These are phyloP conservation scores for Cotesia chilonis DNA, from an alignment of 1,140 invertebrate genomes.

Conservation along the genomic window DNA sequence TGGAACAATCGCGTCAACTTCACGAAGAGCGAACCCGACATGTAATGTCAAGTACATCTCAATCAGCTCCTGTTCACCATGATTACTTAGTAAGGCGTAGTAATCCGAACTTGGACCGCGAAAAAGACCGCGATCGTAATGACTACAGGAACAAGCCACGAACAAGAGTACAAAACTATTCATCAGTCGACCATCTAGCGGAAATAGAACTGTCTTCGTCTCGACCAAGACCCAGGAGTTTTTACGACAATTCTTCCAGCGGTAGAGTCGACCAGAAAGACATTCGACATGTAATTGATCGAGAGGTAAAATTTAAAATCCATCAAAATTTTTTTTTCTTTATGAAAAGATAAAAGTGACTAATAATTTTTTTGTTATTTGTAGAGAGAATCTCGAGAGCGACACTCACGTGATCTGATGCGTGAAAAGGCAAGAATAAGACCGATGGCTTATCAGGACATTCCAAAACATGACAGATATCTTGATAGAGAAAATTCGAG, in stretches of 20 bases:
- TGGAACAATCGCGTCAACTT: slow-evolving; percentile 47
- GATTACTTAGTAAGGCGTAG: slow-evolving; percentile 55
- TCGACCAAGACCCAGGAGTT: slow-evolving; percentile 59
- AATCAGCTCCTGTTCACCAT: slow-evolving; percentile 44
- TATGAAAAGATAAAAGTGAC: neutral
- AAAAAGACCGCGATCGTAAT: slow-evolving; percentile 45
- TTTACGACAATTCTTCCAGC: slow-evolving; percentile 58
- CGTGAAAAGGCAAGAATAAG: slow-evolving; percentile 51
- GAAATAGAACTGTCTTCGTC: slow-evolving; percentile 50
- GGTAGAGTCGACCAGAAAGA: slow-evolving; percentile 54
- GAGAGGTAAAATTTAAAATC: slow-evolving; percentile 29
- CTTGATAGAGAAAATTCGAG: slow-evolving; percentile 67
- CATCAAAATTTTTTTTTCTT: slow-evolving; percentile 1
- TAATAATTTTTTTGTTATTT: slow-evolving; percentile 16
- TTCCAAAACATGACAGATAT: slow-evolving; percentile 67
- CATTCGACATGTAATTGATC: slow-evolving; percentile 46
- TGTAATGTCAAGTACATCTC: slow-evolving; percentile 35
- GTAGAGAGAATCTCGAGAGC: slow-evolving; percentile 38
- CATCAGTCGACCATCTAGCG: slow-evolving; percentile 47
- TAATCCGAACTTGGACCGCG: slow-evolving; percentile 55
- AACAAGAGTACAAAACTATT: slow-evolving; percentile 57
- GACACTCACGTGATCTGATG: slow-evolving; percentile 36
- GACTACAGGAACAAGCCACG: slow-evolving; percentile 54
- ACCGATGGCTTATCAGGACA: slow-evolving; percentile 64
- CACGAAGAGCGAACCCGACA: slow-evolving; percentile 50